Evolutionary conservation across 2,888 invertebrate species (phyloP).

Genomic region (Dorcus hopei): DNA sequence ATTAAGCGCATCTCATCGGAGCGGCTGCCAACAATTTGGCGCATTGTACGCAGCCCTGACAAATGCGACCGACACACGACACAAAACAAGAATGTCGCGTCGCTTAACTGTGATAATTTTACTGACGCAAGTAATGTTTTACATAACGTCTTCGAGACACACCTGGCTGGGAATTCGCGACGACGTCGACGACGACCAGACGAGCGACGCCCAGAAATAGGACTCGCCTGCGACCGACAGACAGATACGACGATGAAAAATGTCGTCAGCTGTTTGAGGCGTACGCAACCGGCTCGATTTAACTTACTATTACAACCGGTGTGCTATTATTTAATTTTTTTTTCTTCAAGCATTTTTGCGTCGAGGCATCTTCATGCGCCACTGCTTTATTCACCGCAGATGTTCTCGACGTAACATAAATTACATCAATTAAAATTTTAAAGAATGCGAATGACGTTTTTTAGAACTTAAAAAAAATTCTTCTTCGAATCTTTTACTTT

Average conservation of each 20-base stretch:
- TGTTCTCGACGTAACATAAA: too few species aligned
- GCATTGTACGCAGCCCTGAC: slow-evolving; percentile 3
- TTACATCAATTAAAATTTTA: too few species aligned
- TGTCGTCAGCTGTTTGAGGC: slow-evolving; percentile 24
- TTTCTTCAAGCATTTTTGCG: background rate
- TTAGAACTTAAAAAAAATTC: too few species aligned
- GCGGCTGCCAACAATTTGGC: slow-evolving; percentile 20
- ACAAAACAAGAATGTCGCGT: too few species aligned
- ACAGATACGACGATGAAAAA: slow-evolving; percentile 21
- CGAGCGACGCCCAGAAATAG: slow-evolving; percentile 16
- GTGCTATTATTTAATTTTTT: too few species aligned
- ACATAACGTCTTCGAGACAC: too few species aligned
- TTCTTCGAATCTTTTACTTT: too few species aligned
- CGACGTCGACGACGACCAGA: slow-evolving; percentile 4
- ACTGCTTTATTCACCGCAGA: too few species aligned
- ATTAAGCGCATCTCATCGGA: slow-evolving; percentile 19
- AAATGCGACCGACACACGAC: background rate
- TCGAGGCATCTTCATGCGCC: too few species aligned
- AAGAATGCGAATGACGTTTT: too few species aligned
- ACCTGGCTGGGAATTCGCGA: slow-evolving; percentile 1
- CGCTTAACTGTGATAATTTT: too few species aligned
- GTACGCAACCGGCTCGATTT: background rate
- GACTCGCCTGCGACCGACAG: slow-evolving; percentile 8
- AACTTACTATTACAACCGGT: background rate
- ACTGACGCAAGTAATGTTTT: too few species aligned